A percentile compares a stretch with the other conserved stretches of the same genome.
Conservation (phyloP, 1,140 invertebrate species). For the Homarus americanus region DNA sequence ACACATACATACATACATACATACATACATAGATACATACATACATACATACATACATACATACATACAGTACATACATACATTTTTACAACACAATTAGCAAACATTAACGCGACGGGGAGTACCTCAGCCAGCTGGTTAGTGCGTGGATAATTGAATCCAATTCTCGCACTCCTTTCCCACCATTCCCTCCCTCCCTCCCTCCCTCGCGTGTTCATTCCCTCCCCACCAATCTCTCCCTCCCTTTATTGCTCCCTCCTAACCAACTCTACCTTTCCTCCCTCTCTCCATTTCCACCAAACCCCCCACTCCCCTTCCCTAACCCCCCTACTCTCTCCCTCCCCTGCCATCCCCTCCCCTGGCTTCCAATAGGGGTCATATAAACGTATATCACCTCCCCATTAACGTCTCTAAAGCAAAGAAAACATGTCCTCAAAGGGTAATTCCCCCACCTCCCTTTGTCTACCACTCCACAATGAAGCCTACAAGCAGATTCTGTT, state of each 20-base stretch:
- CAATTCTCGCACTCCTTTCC: not conserved
- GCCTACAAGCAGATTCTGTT: too few species aligned
- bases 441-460: too few species aligned
- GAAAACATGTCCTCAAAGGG: too few species aligned
- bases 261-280: not conserved
- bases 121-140: not conserved
- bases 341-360: not conserved
- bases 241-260: not conserved
- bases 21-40: not conserved
- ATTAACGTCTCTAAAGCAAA: too few species aligned
- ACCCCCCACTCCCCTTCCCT: slow-evolving; percentile 2
- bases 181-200: too few species aligned
- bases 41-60: slow-evolving; percentile 9
- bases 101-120: not conserved
- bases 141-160: not conserved
- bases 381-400: too few species aligned
- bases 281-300: not conserved
- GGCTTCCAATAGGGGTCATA: too few species aligned
- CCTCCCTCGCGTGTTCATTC: not conserved
- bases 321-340: not conserved
- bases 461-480: too few species aligned
- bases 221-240: not conserved
- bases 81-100: not conserved
- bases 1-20: not conserved
- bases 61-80: not conserved